phyloP scores from a whole-genome alignment of 2,888 invertebrate genomes.

The Eulithis testata region DNA sequence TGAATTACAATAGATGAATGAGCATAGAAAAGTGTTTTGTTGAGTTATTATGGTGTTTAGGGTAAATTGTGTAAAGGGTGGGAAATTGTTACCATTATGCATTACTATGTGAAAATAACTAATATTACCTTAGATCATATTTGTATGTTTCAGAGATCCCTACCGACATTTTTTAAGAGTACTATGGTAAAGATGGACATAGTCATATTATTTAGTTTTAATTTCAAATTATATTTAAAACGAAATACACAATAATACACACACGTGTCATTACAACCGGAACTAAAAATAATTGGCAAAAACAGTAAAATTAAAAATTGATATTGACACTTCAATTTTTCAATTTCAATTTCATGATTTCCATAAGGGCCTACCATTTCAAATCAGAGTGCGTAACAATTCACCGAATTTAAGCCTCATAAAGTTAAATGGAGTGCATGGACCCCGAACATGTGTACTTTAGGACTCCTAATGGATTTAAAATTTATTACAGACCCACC shows the following conservation, averaged over 20 bases:
- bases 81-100: background rate
- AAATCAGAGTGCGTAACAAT: conserved; percentile 68
- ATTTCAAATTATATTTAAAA: too few species aligned
- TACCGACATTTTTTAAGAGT: too few species aligned
- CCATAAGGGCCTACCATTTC: conserved; percentile 48
- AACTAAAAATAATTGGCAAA: too few species aligned
- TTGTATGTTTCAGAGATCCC: too few species aligned
- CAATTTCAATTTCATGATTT: conserved; percentile 1
- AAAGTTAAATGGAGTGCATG: conserved; percentile 81
- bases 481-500: conserved; percentile 80
- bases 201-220: too few species aligned
- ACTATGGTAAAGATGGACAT: too few species aligned
- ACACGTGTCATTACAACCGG: too few species aligned
- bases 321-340: too few species aligned
- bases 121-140: conserved; percentile 3
- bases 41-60: conserved; percentile 36
- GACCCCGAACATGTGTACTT: conserved; percentile 78
- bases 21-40: conserved; percentile 54
- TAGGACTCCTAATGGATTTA: conserved; percentile 76
- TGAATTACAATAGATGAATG: conserved; percentile 65
- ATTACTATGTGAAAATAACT: conserved; percentile 12
- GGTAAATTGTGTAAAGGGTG: conserved; percentile 5
- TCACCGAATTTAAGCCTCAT: conserved; percentile 81
- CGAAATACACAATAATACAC: too few species aligned
- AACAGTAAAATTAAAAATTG: too few species aligned